Evolutionary conservation across 92 coral and sea anemone species (phyloP), one percentile per base, ranked within the genome.

Genomic region (Umimayanthus kanabou): DNA sequence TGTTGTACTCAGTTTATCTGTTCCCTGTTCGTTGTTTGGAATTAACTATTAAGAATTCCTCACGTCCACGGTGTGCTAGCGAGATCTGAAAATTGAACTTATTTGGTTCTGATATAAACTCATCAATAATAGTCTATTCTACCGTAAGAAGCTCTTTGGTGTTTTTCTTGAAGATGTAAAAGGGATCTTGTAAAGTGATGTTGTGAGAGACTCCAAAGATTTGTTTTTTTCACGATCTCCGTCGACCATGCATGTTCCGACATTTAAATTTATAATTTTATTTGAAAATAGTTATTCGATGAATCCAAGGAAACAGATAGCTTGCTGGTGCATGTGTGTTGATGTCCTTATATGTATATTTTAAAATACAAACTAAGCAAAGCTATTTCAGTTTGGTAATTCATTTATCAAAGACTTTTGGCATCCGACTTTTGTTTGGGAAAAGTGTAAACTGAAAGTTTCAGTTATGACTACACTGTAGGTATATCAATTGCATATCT

Each of bases 21-120:
- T 53, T 61, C 69, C n/a, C 1, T 61, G 25, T 20, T 61, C 69
- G 26, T 20, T 9, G 26, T 47, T 47, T 47, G 53, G 53, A 47
- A 47, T 47, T 47, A n/a, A n/a, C n/a, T n/a, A n/a, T n/a, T n/a
- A 11, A 47, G 0, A 47, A 47, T 47, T 47, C 53, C 53, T 47
- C 18, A 15, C 58, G 58, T 14, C 18, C 3, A 53, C 58, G 11
- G 11, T 18, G 58, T 18, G 20, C 18, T 14, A 53, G 58, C 58
- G 3, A 53, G 75, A 40, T 33, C 72, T 81, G 67, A 28, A 67
- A 39, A 22, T 80, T 80, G 85, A 77, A 42, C 58, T 39, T 47
- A 57, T 42, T 42, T 42, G 22, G 67, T 16, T 37, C 37, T 80
- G 6, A 61, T 61, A 7, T 20, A 4, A 61, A 61, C 69, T 61